Base-by-base conservation (phyloP, 2,888 invertebrate species). In the Sinohyriopsis cumingii region DNA sequence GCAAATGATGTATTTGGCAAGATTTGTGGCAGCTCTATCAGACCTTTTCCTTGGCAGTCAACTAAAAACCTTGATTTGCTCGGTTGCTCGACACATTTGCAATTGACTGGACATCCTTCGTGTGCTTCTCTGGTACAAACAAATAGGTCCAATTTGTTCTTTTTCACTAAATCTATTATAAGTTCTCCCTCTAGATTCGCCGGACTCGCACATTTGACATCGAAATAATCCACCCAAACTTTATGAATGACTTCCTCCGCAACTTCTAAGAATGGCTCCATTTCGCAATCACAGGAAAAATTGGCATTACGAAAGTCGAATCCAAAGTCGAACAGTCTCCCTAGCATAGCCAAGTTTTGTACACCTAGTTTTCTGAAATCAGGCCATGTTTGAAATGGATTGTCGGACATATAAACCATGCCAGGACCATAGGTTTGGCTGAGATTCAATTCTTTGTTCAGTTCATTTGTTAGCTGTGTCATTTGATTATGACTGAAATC, bases 361-460 rank as follows among this genome's bases (percentile, higher is more conserved):
- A 71, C n/a, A 22, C 71, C 71, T 19, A 71, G 12, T 19, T 63
- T 59, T 59, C 24, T 59, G 24, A 71, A 68, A 53, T 71, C 68
- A 20, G 65, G 55, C 22, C 61, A 71, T 12, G 60, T 54, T 7
- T 22, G 24, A 45, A 68, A 61, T 24, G 28, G 20, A 20, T 71
- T 71, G n/a, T 64, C 45, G 3, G n/a, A 55, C 12, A 71, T 54
- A 25, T 61, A 22, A 15, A 71, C 65, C 19, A n/a, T 68, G 1
- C 71, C 71, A n/a, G 56, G 33, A 1, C 57, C 64, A 22, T 71
- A 71, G 12, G 20, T 59, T 33, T 61, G 68, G 5, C 33, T 57
- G 19, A 9, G 53, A 18, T 71, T 45, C 25, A 65, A 25, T 53
- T 9, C 45, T 56, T 65, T 65, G 19, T 25, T 33, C n/a, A 28